Evolutionary conservation across 2,888 invertebrate species (phyloP), one percentile per base, ranked within the genome.

Genomic region (Copidosoma aretas): DNA sequence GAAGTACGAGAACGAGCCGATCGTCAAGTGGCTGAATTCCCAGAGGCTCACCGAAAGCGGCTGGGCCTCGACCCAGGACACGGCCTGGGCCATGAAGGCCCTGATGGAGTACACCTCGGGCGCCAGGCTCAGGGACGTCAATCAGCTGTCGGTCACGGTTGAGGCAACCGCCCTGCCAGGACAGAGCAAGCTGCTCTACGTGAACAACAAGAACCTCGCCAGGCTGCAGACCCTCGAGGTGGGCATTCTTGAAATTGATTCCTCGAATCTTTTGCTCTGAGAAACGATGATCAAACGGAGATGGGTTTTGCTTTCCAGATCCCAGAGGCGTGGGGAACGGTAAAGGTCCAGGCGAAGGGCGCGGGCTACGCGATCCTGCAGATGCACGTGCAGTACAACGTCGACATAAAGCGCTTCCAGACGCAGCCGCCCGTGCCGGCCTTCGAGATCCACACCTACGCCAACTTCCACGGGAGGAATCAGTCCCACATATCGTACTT

Each of bases 341-440:
- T 97, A 49, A 93, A 94, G 84, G 94, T 97, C 57, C 91, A 93
- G 76, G 96, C 94, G 0, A 92, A 91, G 80, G 98, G 97, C 73
- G 93, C 94, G 3, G 97, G 97, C n/a, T 93, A 93, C 85, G 96
- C 97, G 4, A 91, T 97, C 77, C 87, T 97, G 74, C 97, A 97
- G 87, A 91, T 97, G 91, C 91, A 93, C 46, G 94, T 94, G 32
- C 93, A 94, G 82, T 96, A 95, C 85, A 95, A 95, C 85, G 94
- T 96, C 61, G 95, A 95, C 83, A 90, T 91, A 76, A 87, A 88
- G 63, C 89, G 90, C 81, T 94, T 93, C 87, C 93, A 94, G 85
- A 95, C 94, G 0, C 86, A 88, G 76, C 96, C 96, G 51, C 95
- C 96, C 0, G 86, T 90, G 32, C 86, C 84, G 54, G 90, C 95